Evolutionary conservation across 2,888 invertebrate species (phyloP), one percentile per base, ranked within the genome.

Genomic region (Itoplectis maculator): DNA sequence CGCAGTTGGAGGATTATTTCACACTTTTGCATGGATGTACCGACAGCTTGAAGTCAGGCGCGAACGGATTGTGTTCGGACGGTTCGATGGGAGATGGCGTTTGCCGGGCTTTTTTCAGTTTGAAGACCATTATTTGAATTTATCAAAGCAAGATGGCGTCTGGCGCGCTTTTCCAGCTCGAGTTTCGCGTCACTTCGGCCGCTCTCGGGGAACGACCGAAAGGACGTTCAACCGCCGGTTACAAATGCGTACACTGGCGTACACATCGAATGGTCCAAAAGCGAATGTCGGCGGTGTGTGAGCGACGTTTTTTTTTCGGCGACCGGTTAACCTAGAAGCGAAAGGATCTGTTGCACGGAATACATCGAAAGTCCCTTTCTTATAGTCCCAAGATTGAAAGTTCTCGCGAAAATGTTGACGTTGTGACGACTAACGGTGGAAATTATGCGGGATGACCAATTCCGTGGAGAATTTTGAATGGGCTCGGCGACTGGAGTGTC

Each of bases 401-500:
- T 61, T 18, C 11, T 15, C 7, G 59, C 15, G 15, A 61, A 8
- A 35, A 61, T 40, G n/a, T n/a, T n/a, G 37, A 35, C 37, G n/a
- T 61, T 40, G 59, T 61, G 59, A 61, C 37, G 59, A 37, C 9
- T 8, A 9, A 18, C 7, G 59, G 15, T 37, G 1, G 0, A 68
- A 7, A 68, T 49, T 68, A 51, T 68, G 68, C 37, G 68, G 37
- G 7, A 82, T 82, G 82, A 56, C 56, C 15, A 72, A 72, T 37
- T 61, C 75, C 59, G 70, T 75, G 37, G 82, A 82, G 42, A 75
- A 66, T 79, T 79, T 82, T 29, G 74, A 79, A 35, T 82, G 82
- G 82, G 75, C 82, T 54, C 75, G 59, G 37, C 49, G 61, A 3
- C 65, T 82, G 40, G 82, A 72, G 61, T 82, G 82, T 29, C 79